phyloP scores from a whole-genome alignment of 2,113 vertebrate genomes.

The Machaerirhynchus nigripectus region DNA sequence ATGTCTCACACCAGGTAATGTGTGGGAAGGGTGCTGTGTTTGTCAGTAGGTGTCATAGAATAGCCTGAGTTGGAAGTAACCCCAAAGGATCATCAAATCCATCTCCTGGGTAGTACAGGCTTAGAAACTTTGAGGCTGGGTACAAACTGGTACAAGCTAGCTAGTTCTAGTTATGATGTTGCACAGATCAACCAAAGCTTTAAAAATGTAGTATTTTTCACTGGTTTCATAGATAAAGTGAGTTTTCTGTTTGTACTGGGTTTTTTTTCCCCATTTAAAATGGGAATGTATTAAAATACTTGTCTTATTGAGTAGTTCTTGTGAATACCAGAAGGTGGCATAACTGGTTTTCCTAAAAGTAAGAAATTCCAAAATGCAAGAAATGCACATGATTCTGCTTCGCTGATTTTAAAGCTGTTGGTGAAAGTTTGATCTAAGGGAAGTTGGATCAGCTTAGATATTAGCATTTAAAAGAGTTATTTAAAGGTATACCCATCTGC shows the following conservation, averaged over 20 bases:
- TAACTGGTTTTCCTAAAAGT: constrained; percentile 2
- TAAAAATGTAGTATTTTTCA: neutral
- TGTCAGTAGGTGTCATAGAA: neutral
- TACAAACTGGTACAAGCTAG: neutral
- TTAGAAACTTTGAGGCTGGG: neutral
- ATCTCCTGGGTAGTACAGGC: neutral
- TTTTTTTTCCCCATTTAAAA: neutral
- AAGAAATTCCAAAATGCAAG: neutral
- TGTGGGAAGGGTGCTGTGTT: neutral
- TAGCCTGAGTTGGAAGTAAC: neutral
- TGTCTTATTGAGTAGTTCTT: neutral
- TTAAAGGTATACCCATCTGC: neutral
- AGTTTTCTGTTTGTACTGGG: neutral
- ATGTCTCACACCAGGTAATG: neutral
- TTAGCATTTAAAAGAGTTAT: neutral
- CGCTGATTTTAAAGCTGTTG: neutral
- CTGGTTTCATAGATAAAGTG: neutral
- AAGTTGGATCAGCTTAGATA: neutral
- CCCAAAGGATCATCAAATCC: neutral
- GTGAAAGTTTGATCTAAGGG: neutral
- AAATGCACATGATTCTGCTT: neutral
- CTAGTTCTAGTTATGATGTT: neutral
- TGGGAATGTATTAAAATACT: neutral
- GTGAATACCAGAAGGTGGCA: constrained; percentile 52
- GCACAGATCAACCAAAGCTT: neutral